Conservation (phyloP, 1,140 invertebrate genomes). For the Ceratoteleas bidentatus region DNA sequence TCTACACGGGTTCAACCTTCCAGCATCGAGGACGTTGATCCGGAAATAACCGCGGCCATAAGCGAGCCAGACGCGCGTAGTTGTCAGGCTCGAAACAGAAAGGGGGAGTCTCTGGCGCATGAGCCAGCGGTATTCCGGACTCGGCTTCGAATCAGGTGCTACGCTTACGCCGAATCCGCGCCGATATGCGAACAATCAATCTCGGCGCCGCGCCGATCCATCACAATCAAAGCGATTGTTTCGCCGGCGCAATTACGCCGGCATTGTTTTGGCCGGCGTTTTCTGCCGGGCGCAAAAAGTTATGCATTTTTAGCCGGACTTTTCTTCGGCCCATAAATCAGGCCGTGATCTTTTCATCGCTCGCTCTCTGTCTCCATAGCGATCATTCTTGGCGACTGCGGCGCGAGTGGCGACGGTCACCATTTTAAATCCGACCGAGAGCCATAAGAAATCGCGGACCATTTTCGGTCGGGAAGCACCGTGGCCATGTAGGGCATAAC, state of each 20-base stretch:
- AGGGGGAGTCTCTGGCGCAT: constrained; percentile 35
- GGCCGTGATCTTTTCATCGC: constrained; percentile 33
- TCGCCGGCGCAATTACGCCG: constrained; percentile 9
- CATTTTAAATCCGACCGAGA: constrained; percentile 62
- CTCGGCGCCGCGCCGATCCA: background rate
- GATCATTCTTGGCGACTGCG: constrained; percentile 58
- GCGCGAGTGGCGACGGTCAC: constrained; percentile 44
- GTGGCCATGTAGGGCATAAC: constrained; percentile 62
- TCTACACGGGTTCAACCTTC: constrained; percentile 54
- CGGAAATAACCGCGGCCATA: constrained; percentile 60
- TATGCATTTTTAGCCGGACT: constrained; percentile 39
- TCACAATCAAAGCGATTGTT: constrained; percentile 18
- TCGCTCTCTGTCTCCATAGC: constrained; percentile 41
- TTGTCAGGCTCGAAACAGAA: constrained; percentile 45
- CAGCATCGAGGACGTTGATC: constrained; percentile 59
- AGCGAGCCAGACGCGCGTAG: constrained; percentile 50
- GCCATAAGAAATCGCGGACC: constrained; percentile 64
- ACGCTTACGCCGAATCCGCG: background rate
- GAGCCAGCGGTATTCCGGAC: constrained; percentile 36
- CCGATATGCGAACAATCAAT: constrained; percentile 25
- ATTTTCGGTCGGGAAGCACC: constrained; percentile 66
- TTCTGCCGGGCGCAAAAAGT: constrained; percentile 31
- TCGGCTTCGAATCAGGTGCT: constrained; percentile 41
- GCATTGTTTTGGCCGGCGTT: constrained; percentile 19
- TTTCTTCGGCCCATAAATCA: constrained; percentile 59